Conservation (phyloP, 2,888 invertebrate species). For the Chironomus riparius region DNA sequence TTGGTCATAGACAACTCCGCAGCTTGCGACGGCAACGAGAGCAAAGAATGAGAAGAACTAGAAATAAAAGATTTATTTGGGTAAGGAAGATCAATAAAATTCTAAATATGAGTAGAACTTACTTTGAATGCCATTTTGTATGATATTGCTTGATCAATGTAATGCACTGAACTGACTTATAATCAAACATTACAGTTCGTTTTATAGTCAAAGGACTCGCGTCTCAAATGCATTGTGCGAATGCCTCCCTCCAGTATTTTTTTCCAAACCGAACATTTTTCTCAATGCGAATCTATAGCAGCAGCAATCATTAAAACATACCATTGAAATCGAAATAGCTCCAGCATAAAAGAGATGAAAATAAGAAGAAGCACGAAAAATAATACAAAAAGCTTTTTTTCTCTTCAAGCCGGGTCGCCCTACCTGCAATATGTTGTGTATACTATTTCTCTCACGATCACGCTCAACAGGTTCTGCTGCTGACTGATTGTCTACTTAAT, state of each 20-base stretch:
- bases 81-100: too few species aligned
- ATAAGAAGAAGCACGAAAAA: too few species aligned
- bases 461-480: too few species aligned
- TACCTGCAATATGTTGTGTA: too few species aligned
- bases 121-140: constrained; percentile 32
- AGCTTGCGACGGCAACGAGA: constrained; percentile 32
- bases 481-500: too few species aligned
- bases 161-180: not conserved
- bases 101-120: constrained; percentile 20
- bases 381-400: too few species aligned
- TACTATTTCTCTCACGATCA: too few species aligned
- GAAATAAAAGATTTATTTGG: too few species aligned
- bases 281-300: not conserved
- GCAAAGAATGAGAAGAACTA: constrained; percentile 31
- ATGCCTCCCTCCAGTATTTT: not conserved
- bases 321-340: too few species aligned
- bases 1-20: constrained; percentile 29
- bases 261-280: not conserved
- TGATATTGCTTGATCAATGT: constrained; percentile 23
- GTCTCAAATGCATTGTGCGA: not conserved
- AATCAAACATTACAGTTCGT: not conserved
- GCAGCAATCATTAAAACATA: too few species aligned
- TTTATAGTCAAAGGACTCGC: not conserved
- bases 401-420: too few species aligned
- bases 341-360: too few species aligned